Evolutionary conservation across 2,113 vertebrate genomes (phyloP).

Genomic region (Nematolebias whitei): DNA sequence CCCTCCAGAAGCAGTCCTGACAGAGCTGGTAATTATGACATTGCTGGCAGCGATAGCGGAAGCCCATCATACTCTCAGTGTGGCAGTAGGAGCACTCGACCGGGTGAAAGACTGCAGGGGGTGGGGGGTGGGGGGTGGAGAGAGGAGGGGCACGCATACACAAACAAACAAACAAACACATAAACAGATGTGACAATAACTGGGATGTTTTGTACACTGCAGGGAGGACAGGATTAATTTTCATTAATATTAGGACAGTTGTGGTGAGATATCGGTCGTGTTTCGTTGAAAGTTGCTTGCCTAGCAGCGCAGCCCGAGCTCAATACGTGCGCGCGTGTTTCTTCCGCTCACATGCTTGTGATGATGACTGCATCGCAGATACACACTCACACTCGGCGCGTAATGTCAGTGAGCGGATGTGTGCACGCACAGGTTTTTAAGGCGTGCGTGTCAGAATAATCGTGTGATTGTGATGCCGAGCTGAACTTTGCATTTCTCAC

Average conservation of each 20-base stretch:
- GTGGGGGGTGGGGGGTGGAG: conserved; percentile 54
- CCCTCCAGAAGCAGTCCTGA: conserved; percentile 99
- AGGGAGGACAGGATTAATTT: conserved; percentile 27
- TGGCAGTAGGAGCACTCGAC: conserved; percentile 99
- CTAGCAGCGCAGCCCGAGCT: background rate
- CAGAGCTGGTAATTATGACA: conserved; percentile 99
- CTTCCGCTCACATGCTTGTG: conserved; percentile 17
- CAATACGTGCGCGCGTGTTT: background rate
- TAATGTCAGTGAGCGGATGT: conserved; percentile 26
- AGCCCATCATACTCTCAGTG: conserved; percentile 99
- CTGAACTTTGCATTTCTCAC: conserved; percentile 42
- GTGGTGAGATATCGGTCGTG: background rate
- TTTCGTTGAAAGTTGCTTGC: background rate
- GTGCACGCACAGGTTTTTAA: conserved; percentile 1
- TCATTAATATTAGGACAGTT: conserved; percentile 33
- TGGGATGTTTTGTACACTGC: conserved; percentile 37
- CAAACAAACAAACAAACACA: conserved; percentile 22
- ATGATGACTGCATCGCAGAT: conserved; percentile 25
- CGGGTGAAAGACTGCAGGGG: conserved; percentile 93
- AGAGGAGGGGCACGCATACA: conserved; percentile 46
- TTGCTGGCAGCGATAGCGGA: conserved; percentile 99
- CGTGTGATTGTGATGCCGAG: conserved; percentile 48
- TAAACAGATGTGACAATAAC: conserved; percentile 44
- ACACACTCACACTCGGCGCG: conserved; percentile 20
- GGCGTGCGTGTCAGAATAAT: conserved; percentile 19